Conservation (phyloP, 2,797 vertebrate species). For the Nasua narica region DNA sequence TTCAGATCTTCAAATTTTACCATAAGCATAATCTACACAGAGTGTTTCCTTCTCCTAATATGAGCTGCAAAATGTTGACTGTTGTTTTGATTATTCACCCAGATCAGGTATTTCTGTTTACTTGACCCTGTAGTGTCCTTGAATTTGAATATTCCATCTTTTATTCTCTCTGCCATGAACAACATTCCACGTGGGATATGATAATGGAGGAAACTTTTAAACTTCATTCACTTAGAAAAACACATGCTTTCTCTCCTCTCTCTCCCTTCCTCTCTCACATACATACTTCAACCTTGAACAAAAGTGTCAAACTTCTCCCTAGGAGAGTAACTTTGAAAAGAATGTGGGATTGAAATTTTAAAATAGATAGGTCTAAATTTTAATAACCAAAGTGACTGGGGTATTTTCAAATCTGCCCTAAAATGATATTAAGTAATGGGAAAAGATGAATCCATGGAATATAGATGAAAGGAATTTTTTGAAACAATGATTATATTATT, state of each 20-base stretch:
- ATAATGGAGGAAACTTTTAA: not conserved
- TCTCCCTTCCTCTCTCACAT: too few relatives aligned
- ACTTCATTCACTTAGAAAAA: not conserved
- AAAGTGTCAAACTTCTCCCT: not conserved
- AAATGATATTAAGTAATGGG: not conserved
- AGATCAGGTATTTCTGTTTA: slow-evolving; percentile 15
- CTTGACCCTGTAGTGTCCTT: not conserved
- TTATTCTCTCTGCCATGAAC: not conserved
- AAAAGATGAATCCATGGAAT: not conserved
- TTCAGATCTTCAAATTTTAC: not conserved
- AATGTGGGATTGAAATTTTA: not conserved
- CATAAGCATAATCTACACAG: not conserved
- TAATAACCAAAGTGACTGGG: not conserved
- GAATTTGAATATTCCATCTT: slow-evolving; percentile 34
- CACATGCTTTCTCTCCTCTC: not conserved
- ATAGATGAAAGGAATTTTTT: not conserved
- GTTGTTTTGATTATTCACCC: not conserved
- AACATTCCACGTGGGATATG: not conserved
- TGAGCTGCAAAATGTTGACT: not conserved
- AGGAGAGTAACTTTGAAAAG: not conserved
- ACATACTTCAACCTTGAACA: not conserved
- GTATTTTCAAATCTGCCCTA: not conserved
- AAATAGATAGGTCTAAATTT: not conserved
- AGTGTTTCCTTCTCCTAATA: not conserved
- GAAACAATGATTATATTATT: not conserved